These are phyloP conservation scores for Dynastes grantii DNA, from an alignment of 2,888 invertebrate species.

Conservation along the genomic window DNA sequence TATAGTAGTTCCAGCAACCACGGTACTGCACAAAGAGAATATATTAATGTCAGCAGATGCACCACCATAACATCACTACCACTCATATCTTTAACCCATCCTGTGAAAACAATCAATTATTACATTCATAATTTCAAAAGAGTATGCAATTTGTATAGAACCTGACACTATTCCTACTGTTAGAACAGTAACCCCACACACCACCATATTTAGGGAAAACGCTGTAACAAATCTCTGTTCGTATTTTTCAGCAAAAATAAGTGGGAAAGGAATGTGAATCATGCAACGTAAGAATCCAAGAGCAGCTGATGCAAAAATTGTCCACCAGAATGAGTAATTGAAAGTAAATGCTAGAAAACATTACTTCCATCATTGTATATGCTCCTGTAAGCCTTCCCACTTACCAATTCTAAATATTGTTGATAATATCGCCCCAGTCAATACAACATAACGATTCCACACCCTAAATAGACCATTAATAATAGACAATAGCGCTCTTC, in stretches of 20 bases:
- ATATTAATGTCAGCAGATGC: constrained; percentile 78
- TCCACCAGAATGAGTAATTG: constrained; percentile 74
- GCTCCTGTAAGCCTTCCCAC: background rate
- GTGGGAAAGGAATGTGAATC: constrained; percentile 79
- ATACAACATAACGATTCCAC: constrained; percentile 78
- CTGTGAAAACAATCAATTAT: constrained; percentile 68
- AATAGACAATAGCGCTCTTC: constrained; percentile 77
- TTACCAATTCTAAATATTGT: constrained; percentile 79
- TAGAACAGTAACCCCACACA: constrained; percentile 80
- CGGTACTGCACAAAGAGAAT: constrained; percentile 78
- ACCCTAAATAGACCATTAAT: constrained; percentile 76
- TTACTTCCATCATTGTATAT: background rate
- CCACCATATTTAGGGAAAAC: constrained; percentile 81
- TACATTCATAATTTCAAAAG: constrained; percentile 18
- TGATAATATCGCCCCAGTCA: constrained; percentile 78
- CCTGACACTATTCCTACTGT: constrained; percentile 81
- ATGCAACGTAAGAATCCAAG: constrained; percentile 82
- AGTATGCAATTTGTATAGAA: constrained; percentile 57
- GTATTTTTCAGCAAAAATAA: constrained; percentile 80
- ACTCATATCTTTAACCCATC: constrained; percentile 76
- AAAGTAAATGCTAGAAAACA: constrained; percentile 73
- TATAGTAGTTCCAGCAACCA: constrained; percentile 77
- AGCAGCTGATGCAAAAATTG: constrained; percentile 74
- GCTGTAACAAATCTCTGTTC: constrained; percentile 82
- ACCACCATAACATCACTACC: constrained; percentile 79